Evolutionary conservation across 2,888 invertebrate genomes (phyloP).

Genomic region (Drosophila longiperda): DNA sequence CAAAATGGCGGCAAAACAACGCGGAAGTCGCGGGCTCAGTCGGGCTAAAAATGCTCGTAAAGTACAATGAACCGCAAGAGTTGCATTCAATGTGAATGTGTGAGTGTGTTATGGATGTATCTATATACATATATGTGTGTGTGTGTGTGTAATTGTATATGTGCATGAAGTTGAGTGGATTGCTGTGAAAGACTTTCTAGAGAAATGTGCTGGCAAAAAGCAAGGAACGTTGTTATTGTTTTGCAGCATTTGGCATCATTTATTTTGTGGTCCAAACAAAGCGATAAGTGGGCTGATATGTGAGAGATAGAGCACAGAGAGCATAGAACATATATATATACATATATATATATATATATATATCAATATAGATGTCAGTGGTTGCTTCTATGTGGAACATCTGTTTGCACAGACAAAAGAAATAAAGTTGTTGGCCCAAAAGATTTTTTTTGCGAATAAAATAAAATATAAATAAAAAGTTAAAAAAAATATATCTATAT

Average conservation of each 20-base stretch:
- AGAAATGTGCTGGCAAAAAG: slow-evolving; percentile 42
- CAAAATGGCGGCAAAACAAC: slow-evolving; percentile 72
- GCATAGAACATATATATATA: slow-evolving; percentile 2
- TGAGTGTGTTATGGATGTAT: background rate
- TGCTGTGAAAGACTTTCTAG: slow-evolving; percentile 59
- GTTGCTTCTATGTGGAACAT: slow-evolving; percentile 17
- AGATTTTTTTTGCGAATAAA: background rate
- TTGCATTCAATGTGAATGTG: slow-evolving; percentile 50
- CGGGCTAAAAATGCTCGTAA: slow-evolving; percentile 62
- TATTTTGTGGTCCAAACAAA: slow-evolving; percentile 59
- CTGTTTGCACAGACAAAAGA: slow-evolving; percentile 14
- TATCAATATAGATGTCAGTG: slow-evolving; percentile 10
- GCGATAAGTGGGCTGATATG: slow-evolving; percentile 50
- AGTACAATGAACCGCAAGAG: slow-evolving; percentile 76
- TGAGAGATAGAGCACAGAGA: slow-evolving; percentile 17
- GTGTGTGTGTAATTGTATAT: slow-evolving; percentile 9
- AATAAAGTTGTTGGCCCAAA: slow-evolving; percentile 30
- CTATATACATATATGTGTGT: background rate
- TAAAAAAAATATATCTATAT: background rate
- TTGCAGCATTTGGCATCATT: slow-evolving; percentile 65
- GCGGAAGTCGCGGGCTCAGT: slow-evolving; percentile 68
- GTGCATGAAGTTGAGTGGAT: slow-evolving; percentile 66
- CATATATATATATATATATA: background rate
- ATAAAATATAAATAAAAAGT: background rate
- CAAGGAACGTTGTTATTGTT: slow-evolving; percentile 58